A percentile compares a stretch with the other conserved stretches of the same genome.
Conservation (phyloP, 2,113 vertebrate species). For the Uria lomvia region DNA sequence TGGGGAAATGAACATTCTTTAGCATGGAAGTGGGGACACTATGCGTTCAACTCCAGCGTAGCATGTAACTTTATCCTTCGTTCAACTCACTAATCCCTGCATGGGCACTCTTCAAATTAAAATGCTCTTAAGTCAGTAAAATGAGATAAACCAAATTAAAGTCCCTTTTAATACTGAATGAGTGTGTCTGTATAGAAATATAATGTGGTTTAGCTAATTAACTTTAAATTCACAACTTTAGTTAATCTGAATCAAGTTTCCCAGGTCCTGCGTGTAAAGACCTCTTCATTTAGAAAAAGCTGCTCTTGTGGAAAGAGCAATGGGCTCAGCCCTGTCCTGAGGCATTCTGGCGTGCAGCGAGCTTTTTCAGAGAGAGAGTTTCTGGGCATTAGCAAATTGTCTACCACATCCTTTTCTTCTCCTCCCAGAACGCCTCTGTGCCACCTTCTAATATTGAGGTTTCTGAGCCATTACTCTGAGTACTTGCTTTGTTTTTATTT, state of each 20-base stretch:
- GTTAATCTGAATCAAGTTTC: constrained; percentile 42
- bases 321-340: background rate
- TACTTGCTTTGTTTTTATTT: background rate
- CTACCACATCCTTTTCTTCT: constrained; percentile 53
- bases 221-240: constrained; percentile 15
- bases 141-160: constrained; percentile 13
- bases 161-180: background rate
- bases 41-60: background rate
- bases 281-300: constrained; percentile 15
- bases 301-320: constrained; percentile 22
- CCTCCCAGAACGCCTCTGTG: background rate
- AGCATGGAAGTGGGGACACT: background rate
- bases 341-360: background rate
- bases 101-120: background rate
- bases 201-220: constrained; percentile 34
- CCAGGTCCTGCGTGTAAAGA: background rate
- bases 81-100: background rate
- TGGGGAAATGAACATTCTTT: background rate
- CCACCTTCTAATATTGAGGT: constrained; percentile 7
- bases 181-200: background rate
- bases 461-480: constrained; percentile 14
- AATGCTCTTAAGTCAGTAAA: constrained; percentile 12
- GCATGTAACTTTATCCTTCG: background rate
- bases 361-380: background rate
- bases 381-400: constrained; percentile 48